Percentiles rank a stretch among this genome's conserved stretches.
Evolutionary conservation across 2,888 invertebrate species (phyloP).

Genomic region (Polydrusus cervinus): DNA sequence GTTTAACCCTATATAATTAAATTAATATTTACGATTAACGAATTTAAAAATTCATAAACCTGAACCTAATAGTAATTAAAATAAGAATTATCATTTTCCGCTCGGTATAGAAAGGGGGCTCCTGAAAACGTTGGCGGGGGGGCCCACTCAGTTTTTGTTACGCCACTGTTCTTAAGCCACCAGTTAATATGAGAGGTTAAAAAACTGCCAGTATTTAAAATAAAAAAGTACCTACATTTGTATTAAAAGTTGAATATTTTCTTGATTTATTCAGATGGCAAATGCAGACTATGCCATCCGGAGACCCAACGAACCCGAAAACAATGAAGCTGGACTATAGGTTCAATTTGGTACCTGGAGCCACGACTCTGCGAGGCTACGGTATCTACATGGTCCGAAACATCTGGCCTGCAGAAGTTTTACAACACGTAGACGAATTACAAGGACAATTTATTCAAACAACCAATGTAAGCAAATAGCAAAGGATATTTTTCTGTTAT

Average conservation of each 20-base stretch:
- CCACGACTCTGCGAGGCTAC: conserved; percentile 77
- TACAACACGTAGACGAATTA: conserved; percentile 73
- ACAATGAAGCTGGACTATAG: conserved; percentile 75
- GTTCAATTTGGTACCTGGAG: conserved; percentile 77
- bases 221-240: too few species aligned
- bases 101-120: too few species aligned
- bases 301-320: conserved; percentile 61
- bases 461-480: conserved; percentile 44
- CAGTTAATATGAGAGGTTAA: too few species aligned
- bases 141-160: too few species aligned
- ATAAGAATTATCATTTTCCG: too few species aligned
- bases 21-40: too few species aligned
- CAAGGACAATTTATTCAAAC: conserved; percentile 61
- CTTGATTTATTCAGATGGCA: conserved; percentile 69
- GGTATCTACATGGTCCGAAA: conserved; percentile 79
- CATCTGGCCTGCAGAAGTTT: conserved; percentile 76
- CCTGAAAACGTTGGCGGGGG: too few species aligned
- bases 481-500: not conserved
- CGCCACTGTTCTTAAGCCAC: too few species aligned
- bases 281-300: conserved; percentile 69
- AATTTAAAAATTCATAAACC: too few species aligned
- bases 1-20: too few species aligned
- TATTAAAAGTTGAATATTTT: not conserved
- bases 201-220: too few species aligned
- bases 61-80: too few species aligned